These are phyloP conservation scores for Caretta caretta DNA, from an alignment of 2,113 vertebrate species.

Conservation along the genomic window DNA sequence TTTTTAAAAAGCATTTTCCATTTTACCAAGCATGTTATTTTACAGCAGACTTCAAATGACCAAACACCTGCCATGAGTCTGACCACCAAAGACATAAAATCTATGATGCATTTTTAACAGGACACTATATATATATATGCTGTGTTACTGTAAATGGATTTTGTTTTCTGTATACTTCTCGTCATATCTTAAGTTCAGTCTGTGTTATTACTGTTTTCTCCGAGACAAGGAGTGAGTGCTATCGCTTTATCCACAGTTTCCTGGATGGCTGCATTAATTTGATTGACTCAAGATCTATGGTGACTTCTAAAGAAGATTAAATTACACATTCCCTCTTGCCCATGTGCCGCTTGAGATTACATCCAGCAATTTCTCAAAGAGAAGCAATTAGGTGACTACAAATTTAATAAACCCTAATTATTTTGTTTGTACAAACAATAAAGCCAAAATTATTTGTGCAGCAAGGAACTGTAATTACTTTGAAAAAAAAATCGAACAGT, in stretches of 20 bases:
- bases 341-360: constrained; percentile 31
- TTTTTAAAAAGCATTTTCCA: neutral
- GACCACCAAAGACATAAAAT: neutral
- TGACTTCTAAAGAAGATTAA: constrained; percentile 51
- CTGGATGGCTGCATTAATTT: constrained; percentile 32
- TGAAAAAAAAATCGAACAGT: constrained; percentile 32
- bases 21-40: neutral
- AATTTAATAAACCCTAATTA: constrained; percentile 78
- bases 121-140: neutral
- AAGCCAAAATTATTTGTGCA: constrained; percentile 44
- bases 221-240: constrained; percentile 3
- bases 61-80: neutral
- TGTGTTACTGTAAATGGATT: neutral
- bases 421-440: constrained; percentile 77
- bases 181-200: neutral
- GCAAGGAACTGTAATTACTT: constrained; percentile 52
- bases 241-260: neutral
- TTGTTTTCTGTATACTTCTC: neutral
- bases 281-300: constrained; percentile 32
- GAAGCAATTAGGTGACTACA: constrained; percentile 65
- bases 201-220: neutral
- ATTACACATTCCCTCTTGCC: constrained; percentile 17
- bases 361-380: constrained; percentile 60
- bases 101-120: neutral
- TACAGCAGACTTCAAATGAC: neutral